These are phyloP conservation scores for Acleris laterana DNA, from an alignment of 2,888 invertebrate species.

Conservation along the genomic window DNA sequence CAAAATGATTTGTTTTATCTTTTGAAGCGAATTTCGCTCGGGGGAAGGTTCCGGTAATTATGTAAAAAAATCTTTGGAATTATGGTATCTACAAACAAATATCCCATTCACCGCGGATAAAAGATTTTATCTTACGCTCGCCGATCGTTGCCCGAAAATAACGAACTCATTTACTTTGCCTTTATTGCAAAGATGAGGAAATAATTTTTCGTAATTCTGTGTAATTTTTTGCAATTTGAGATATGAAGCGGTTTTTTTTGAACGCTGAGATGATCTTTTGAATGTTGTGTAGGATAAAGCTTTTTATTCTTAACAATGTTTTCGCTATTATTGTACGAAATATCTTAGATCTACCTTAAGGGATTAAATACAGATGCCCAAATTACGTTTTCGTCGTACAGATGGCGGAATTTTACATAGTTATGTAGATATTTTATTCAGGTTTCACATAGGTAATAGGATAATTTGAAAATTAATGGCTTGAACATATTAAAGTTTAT, in stretches of 20 bases:
- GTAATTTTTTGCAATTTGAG: constrained; percentile 41
- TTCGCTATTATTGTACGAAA: too few species aligned
- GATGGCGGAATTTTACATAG: too few species aligned
- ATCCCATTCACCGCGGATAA: constrained; percentile 71
- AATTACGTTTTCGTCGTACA: too few species aligned
- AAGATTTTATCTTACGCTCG: constrained; percentile 65
- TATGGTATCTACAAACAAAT: constrained; percentile 66
- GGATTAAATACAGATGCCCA: too few species aligned
- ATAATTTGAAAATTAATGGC: too few species aligned
- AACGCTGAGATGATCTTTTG: neutral
- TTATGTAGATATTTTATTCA: too few species aligned
- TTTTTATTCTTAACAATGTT: neutral
- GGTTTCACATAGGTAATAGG: too few species aligned
- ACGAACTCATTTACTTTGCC: constrained; percentile 60
- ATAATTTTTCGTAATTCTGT: constrained; percentile 46
- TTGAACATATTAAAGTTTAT: too few species aligned
- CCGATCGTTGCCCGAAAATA: constrained; percentile 72
- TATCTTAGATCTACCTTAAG: too few species aligned
- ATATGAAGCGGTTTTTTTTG: constrained; percentile 17
- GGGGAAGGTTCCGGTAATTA: constrained; percentile 68
- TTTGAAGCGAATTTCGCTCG: constrained; percentile 51
- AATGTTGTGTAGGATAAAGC: neutral
- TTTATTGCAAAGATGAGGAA: constrained; percentile 54
- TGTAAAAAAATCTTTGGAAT: constrained; percentile 68
- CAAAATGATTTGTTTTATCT: constrained; percentile 55